phyloP scores from a whole-genome alignment of 92 coral and sea anemone species.

The Meandrina meandrites region DNA sequence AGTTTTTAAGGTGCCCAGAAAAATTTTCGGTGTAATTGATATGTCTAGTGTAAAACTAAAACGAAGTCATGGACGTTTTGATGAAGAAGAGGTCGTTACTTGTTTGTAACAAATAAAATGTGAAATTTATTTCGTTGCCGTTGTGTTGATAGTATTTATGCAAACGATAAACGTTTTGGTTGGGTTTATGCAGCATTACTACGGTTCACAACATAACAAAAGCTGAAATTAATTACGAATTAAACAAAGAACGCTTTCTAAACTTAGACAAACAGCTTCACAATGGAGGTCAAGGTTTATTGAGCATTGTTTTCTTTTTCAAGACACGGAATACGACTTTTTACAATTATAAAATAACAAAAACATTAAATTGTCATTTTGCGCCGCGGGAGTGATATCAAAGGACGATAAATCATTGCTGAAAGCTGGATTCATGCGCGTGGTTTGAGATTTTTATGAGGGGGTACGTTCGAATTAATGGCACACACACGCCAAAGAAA shows the following conservation, averaged over 20 bases:
- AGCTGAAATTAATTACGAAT: slow-evolving; percentile 10
- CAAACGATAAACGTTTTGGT: neutral
- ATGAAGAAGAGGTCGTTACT: neutral
- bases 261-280: neutral
- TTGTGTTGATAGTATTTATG: neutral
- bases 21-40: neutral
- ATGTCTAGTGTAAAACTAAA: neutral
- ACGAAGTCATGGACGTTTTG: neutral
- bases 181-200: neutral
- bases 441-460: neutral
- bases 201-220: neutral
- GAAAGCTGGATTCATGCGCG: neutral
- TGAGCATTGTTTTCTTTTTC: neutral
- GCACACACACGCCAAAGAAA: neutral
- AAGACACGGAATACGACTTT: neutral
- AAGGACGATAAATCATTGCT: neutral
- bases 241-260: slow-evolving; percentile 10
- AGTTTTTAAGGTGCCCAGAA: neutral
- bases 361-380: neutral
- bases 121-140: neutral
- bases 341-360: neutral
- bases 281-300: slow-evolving; percentile 8
- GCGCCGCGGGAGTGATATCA: neutral
- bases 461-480: neutral
- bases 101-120: neutral